Conservation (phyloP, 2,797 vertebrate species). For the Balearica regulorum region DNA sequence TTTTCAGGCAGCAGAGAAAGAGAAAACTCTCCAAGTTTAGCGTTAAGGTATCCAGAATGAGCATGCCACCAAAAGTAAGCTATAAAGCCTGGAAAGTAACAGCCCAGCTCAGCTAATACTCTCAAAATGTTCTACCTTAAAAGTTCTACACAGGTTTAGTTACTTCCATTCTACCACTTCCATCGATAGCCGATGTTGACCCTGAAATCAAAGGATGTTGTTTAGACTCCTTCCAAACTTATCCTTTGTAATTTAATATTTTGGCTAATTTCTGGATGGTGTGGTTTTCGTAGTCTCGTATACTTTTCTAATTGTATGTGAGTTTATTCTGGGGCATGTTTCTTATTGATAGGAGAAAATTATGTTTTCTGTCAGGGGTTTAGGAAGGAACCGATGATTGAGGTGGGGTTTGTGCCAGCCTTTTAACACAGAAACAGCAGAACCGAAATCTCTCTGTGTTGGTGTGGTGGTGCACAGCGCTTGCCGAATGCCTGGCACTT, state of each 20-base stretch:
- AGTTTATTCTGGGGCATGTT: background rate
- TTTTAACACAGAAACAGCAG: background rate
- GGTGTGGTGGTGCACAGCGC: background rate
- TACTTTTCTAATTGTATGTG: background rate
- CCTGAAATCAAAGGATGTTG: background rate
- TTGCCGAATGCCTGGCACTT: background rate
- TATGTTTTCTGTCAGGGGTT: background rate
- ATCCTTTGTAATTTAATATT: background rate
- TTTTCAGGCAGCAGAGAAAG: background rate
- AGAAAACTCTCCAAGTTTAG: background rate
- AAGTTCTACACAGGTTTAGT: background rate
- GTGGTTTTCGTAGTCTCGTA: background rate
- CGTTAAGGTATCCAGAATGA: background rate
- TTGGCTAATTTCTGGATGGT: background rate
- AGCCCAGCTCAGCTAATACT: background rate
- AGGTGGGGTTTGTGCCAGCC: background rate
- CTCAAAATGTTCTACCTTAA: background rate
- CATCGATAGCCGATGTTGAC: background rate
- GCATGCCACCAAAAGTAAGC: background rate
- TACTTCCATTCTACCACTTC: background rate
- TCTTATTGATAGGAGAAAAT: background rate
- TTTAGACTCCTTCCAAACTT: background rate
- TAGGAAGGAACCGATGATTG: fast-evolving
- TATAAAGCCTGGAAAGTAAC: background rate
- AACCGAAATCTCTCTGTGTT: background rate